Evolutionary conservation across 2,888 invertebrate genomes (phyloP).

Genomic region (Alsophila aescularia): DNA sequence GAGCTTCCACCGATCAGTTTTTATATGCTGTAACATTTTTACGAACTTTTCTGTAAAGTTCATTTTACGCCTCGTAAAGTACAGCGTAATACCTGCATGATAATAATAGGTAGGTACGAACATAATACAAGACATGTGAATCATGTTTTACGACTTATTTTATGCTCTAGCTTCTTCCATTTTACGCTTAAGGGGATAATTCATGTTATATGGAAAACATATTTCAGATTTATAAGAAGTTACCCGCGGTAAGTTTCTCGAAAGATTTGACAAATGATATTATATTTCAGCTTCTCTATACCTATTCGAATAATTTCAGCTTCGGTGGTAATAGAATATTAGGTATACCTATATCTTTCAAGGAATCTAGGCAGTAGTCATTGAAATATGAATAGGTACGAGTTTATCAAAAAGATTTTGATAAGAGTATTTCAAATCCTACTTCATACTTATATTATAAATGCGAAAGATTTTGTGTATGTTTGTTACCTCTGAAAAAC

Average conservation of each 20-base stretch:
- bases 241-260: slow-evolving; percentile 44
- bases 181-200: slow-evolving; percentile 57
- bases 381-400: slow-evolving; percentile 10
- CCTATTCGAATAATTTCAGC: slow-evolving; percentile 21
- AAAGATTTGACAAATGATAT: slow-evolving; percentile 45
- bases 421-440: not conserved
- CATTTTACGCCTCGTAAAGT: slow-evolving; percentile 70
- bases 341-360: not conserved
- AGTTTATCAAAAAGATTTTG: not conserved
- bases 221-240: slow-evolving; percentile 50
- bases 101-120: slow-evolving; percentile 57
- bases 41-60: slow-evolving; percentile 50
- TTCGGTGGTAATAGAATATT: slow-evolving; percentile 18
- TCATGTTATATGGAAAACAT: slow-evolving; percentile 51
- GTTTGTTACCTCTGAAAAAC: too few species aligned
- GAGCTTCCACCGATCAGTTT: slow-evolving; percentile 18
- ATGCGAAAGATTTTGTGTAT: too few species aligned
- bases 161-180: slow-evolving; percentile 59
- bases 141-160: slow-evolving; percentile 66
- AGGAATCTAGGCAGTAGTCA: not conserved
- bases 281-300: slow-evolving; percentile 34
- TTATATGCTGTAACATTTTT: slow-evolving; percentile 27
- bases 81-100: slow-evolving; percentile 59
- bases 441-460: too few species aligned
- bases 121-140: slow-evolving; percentile 58